Evolutionary conservation across 1,140 invertebrate genomes (phyloP).

Genomic region (Ctenoplectra terminalis): DNA sequence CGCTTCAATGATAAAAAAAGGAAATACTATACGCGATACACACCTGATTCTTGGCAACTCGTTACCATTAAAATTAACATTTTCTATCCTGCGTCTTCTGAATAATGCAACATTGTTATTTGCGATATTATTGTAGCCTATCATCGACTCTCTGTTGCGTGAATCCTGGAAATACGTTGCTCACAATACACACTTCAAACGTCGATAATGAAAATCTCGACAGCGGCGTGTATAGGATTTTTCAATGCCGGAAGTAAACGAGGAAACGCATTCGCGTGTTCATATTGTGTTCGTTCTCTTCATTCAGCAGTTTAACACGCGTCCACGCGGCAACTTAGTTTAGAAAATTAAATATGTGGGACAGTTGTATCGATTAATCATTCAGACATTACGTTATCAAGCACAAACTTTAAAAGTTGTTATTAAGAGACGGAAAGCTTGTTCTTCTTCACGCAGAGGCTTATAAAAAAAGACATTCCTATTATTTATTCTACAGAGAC

Average conservation of each 20-base stretch:
- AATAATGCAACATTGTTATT: slow-evolving; percentile 36
- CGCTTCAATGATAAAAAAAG: not conserved
- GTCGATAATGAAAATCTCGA: slow-evolving; percentile 42
- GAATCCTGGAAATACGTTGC: slow-evolving; percentile 34
- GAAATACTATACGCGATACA: not conserved
- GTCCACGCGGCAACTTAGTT: slow-evolving; percentile 39
- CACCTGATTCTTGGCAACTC: not conserved
- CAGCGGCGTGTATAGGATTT: slow-evolving; percentile 51
- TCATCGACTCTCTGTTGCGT: not conserved
- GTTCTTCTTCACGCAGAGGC: not conserved
- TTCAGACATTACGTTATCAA: not conserved
- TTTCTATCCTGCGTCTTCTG: not conserved
- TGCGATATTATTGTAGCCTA: slow-evolving; percentile 21
- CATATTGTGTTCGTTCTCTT: slow-evolving; percentile 46
- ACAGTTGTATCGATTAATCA: slow-evolving; percentile 29
- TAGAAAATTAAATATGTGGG: slow-evolving; percentile 56
- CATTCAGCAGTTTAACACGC: slow-evolving; percentile 49
- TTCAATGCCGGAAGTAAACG: slow-evolving; percentile 61
- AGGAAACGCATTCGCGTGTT: slow-evolving; percentile 57
- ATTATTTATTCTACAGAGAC: not conserved
- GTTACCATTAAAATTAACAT: slow-evolving; percentile 8
- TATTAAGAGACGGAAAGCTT: not conserved
- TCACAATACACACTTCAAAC: slow-evolving; percentile 18
- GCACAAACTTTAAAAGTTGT: not conserved
- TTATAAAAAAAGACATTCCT: not conserved